A percentile compares a stretch with the other conserved stretches of the same genome.
phyloP scores from a whole-genome alignment of 2,888 invertebrate genomes.

The Cephus sareptanus region DNA sequence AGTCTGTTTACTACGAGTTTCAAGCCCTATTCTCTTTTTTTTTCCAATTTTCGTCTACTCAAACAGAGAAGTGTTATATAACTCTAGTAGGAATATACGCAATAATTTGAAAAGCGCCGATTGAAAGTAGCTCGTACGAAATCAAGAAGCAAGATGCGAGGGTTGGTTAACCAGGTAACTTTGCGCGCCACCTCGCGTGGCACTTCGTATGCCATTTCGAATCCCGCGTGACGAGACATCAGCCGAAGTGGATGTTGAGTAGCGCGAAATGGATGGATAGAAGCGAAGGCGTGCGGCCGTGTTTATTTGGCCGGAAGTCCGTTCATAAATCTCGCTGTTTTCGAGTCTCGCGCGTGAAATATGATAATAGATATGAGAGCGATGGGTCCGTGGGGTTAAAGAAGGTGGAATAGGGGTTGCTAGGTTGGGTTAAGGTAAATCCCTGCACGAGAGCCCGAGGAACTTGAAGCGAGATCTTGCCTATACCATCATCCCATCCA shows the following conservation, averaged over 20 bases:
- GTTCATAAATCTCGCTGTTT: constrained; percentile 62
- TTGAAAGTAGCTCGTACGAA: neutral
- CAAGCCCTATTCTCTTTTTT: neutral
- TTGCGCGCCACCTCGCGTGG: neutral
- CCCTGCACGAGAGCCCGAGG: constrained; percentile 27
- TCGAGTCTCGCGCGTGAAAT: constrained; percentile 55
- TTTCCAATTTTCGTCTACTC: neutral
- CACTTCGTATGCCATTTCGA: neutral
- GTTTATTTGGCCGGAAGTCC: constrained; percentile 59
- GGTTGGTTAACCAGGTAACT: neutral
- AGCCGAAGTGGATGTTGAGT: neutral
- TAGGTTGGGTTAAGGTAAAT: constrained; percentile 41
- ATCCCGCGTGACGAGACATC: neutral
- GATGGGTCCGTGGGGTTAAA: constrained; percentile 40
- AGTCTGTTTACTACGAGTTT: neutral
- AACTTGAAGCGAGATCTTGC: constrained; percentile 17
- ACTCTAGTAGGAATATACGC: neutral
- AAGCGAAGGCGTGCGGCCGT: constrained; percentile 28
- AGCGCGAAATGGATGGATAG: neutral
- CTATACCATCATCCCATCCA: neutral
- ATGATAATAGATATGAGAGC: constrained; percentile 57
- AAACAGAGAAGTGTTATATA: neutral
- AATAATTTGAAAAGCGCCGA: neutral
- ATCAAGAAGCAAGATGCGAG: neutral
- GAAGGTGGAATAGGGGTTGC: constrained; percentile 5